Base-by-base conservation (phyloP, 2,113 vertebrate genomes). In the Bubo scandiacus region DNA sequence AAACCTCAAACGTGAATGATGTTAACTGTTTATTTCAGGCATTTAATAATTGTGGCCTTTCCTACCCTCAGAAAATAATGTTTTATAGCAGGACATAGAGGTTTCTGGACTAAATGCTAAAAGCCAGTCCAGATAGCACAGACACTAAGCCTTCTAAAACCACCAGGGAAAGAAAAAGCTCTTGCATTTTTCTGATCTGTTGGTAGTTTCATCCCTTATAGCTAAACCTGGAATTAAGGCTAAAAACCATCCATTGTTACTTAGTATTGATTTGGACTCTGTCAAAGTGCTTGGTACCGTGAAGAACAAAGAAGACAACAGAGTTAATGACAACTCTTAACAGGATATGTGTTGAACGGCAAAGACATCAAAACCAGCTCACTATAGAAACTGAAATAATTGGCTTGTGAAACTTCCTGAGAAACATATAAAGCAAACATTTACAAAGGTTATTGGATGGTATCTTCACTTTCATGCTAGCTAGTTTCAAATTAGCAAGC, bases 381-480 rank as follows among this genome's bases (percentile, higher is more conserved):
- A 57, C 93, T 90, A 81, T 92, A 78, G 94, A 82, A 96, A 92
- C 91, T 84, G 83, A 92, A 96, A 86, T 97, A 92, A 97, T 85
- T 94, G 92, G 78, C 84, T 88, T 38, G 43, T 75, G 80, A 68
- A 84, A 59, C 75, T 94, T 78, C 68, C 77, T 17, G 34, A 81
- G 70, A 95, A 95, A 51, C n/a, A 54, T 4, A 71, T 3, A 67
- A 84, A 89, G 73, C 80, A 94, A 94, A 94, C 49, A 58, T 86
- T 93, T 94, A 89, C 61, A 75, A 40, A 81, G 88, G 68, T 85
- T 94, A 55, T 34, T 81, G 68, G 72, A 59, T 34, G 18, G 70
- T 67, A 22, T 92, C 77, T 91, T 92, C 49, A 59, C 42, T 81
- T 87, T 79, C 65, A 91, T 92, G 47, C 67, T 67, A 70, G 58